phyloP scores from a whole-genome alignment of 2,113 vertebrate genomes.

The Actenoides lindsayi region DNA sequence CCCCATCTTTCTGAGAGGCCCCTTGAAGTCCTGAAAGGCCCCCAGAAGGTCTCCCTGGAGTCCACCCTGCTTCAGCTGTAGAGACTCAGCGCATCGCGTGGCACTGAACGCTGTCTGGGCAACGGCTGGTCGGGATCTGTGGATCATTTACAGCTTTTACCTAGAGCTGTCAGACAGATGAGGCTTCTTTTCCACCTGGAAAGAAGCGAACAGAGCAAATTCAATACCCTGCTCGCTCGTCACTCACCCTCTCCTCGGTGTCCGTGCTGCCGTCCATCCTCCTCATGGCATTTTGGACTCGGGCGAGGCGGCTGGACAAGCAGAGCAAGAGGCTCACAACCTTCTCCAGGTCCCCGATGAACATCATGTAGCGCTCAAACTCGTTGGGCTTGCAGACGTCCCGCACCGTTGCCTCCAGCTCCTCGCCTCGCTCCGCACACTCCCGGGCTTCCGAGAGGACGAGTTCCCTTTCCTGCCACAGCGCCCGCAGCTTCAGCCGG shows the following conservation, averaged over 20 bases:
- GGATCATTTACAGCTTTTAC: no score
- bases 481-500: slow-evolving; percentile 62
- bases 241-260: slow-evolving; percentile 88
- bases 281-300: slow-evolving; percentile 87
- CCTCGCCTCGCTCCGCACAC: slow-evolving; percentile 49
- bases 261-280: slow-evolving; percentile 76
- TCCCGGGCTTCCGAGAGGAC: slow-evolving; percentile 69
- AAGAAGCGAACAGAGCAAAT: not conserved
- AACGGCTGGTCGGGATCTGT: accelerated
- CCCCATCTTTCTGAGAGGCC: not conserved
- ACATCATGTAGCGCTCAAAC: slow-evolving; percentile 85
- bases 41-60: not conserved
- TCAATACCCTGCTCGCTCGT: not conserved
- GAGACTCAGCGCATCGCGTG: accelerated
- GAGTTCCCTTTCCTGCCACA: slow-evolving; percentile 69
- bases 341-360: slow-evolving; percentile 91
- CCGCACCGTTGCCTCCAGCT: slow-evolving; percentile 73
- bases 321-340: slow-evolving; percentile 91
- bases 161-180: not conserved
- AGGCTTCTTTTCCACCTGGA: not conserved
- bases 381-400: slow-evolving; percentile 81
- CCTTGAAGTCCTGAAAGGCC: not conserved
- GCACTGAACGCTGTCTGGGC: not conserved
- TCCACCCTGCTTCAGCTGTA: accelerated
- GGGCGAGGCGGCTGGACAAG: slow-evolving; percentile 87